Base-by-base conservation (phyloP, 2,113 vertebrate species). In the Oxyruncus cristatus region DNA sequence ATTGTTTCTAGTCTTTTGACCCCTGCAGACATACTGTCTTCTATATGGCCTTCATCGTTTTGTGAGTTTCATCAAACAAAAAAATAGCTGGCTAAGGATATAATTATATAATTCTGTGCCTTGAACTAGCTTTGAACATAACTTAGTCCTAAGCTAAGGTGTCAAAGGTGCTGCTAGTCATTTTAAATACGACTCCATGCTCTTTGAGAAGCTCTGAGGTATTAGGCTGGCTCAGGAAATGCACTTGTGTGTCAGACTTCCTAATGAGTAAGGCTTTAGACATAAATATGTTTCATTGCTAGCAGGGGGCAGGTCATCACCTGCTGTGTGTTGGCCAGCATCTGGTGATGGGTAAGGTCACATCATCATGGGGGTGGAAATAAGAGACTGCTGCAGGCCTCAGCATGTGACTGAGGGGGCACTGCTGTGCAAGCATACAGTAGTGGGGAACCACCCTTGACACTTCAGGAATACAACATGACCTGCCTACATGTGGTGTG, bases 281-380 rank as follows among this genome's bases (percentile, higher is more conserved):
- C 5, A 14, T 27, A 39, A 59, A 28, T 0, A 2, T 16, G 17
- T 47, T 63, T 19, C 23, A 7, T 27, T 7, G 3, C 17, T 78
- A n/a, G 30, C n/a, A 65, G 20, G 15, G 27, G 17, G 4, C 41
- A 74, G 70, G 24, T 33, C 18, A 71, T 30, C 0, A 1, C 11
- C 14, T 59, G 30, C 8, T 62, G 8, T 37, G 19, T 13, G 11
- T 49, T 1, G 3, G 35, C 26, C 52, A 72, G 2, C 19, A n/a
- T 28, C 56, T 85, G 61, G 49, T 33, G 32, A 44, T 50, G 30
- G 17, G 6, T 28, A 22, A 79, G 28, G 56, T 59, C 28, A 44
- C n/a, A 58, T 50, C 37, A 26, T 12, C 7, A 1, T 63, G 28
- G 28, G 8, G 4, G 0, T 62, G 47, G 47, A 83, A 67, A 63